Conservation (phyloP, 2,797 vertebrate species). For the Parotocinclus haroldoi region DNA sequence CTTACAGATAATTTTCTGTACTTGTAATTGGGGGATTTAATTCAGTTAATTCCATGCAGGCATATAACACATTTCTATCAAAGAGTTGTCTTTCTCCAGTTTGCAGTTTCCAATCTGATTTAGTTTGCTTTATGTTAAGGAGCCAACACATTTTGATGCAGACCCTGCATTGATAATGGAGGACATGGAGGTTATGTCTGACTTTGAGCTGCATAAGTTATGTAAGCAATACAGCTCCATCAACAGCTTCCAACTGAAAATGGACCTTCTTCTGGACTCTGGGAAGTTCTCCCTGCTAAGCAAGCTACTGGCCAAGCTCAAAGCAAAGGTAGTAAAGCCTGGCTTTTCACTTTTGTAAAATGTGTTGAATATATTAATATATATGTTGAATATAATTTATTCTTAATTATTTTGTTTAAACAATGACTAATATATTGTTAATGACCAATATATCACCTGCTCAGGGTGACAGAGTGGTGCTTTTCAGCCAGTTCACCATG, state of each 20-base stretch:
- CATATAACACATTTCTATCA: no score
- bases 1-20: no score
- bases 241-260: constrained; percentile 78
- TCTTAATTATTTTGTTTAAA: background rate
- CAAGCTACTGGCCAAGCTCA: constrained; percentile 76
- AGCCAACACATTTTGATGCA: constrained; percentile 89
- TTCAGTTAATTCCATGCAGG: no score
- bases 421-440: background rate
- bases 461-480: constrained; percentile 89
- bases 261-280: constrained; percentile 83
- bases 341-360: no score
- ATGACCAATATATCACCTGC: constrained; percentile 29
- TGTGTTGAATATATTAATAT: no score
- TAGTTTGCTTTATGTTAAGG: constrained; percentile 62
- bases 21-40: no score
- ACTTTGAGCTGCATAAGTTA: constrained; percentile 91
- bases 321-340: constrained; percentile 75
- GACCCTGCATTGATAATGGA: constrained; percentile 88
- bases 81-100: no score
- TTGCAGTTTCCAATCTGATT: no score
- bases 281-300: constrained; percentile 87
- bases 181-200: constrained; percentile 98
- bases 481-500: constrained; percentile 98
- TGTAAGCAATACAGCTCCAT: constrained; percentile 86
- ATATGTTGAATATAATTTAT: background rate